Base-by-base conservation (phyloP, 2,888 invertebrate species). In the Aricia artaxerxes region DNA sequence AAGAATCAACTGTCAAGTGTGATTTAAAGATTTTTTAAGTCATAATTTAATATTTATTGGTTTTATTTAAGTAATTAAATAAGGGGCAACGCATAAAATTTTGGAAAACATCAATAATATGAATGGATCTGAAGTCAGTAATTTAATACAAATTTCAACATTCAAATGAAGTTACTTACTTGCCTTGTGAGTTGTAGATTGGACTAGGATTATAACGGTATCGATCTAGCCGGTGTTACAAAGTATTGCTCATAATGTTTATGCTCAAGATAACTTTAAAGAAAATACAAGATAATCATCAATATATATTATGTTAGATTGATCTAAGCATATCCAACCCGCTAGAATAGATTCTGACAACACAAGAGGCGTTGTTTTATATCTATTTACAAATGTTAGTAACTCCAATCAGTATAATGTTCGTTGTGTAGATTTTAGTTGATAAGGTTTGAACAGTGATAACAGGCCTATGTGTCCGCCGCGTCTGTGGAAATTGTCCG, bases 351-450 rank as follows among this genome's bases (percentile, higher is more conserved):
- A 82, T 73, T 81, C 90, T 92, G 91, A 86, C 90, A 91, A 90
- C 91, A 90, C 89, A 86, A 84, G 84, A 83, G 83, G 79, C 78
- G 83, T 87, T 84, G 79, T 87, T 91, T 90, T 89, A 84, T 88
- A 89, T 90, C 90, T 85, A 87, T 91, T 90, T 90, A 89, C 87
- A 88, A 86, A 83, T 86, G 84, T 87, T 87, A 88, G 88, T 86
- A 84, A 35, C 80, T 87, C 87, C 88, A 87, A 89, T 88, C 88
- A 87, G 87, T 86, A 90, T 89, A 89, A 87, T 90, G 91, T 92
- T 85, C 90, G 88, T 93, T 92, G 91, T 90, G 91, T 93, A 92
- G 91, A 89, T 82, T 69, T 84, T 87, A 87, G 87, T 84, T 85
- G 86, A 88, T 87, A 86, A 86, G 85, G 84, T 86, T 86, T 84